These are phyloP conservation scores for Gyps fulvus DNA, from an alignment of 2,113 vertebrate genomes.

Conservation along the genomic window DNA sequence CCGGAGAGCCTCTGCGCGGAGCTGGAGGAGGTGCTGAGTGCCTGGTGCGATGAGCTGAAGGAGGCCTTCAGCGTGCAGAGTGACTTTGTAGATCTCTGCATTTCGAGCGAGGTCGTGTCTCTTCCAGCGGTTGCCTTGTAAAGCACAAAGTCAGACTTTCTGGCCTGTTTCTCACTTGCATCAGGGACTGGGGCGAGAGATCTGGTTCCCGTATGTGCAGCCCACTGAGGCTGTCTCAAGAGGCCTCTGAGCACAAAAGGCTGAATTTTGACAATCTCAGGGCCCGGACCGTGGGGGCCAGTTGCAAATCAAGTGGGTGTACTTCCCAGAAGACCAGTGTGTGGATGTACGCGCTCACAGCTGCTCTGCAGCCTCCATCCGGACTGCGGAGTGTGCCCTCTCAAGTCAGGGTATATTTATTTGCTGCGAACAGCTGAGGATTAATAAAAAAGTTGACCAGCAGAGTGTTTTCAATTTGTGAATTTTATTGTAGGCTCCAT, in stretches of 20 bases:
- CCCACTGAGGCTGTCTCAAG: not conserved
- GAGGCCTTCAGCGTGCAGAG: constrained; percentile 75
- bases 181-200: not conserved
- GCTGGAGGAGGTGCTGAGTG: constrained; percentile 56
- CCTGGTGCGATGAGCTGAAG: constrained; percentile 76
- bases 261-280: not conserved
- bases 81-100: constrained; percentile 76
- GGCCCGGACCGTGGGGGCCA: rapidly evolving
- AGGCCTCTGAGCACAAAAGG: not conserved
- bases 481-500: not conserved
- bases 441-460: not conserved
- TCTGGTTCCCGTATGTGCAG: rapidly evolving
- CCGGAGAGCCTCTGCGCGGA: constrained; percentile 76
- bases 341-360: rapidly evolving
- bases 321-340: rapidly evolving
- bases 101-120: constrained; percentile 77
- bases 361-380: not conserved
- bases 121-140: constrained; percentile 83
- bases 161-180: not conserved
- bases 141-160: not conserved
- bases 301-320: not conserved
- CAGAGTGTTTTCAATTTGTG: not conserved
- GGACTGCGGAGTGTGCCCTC: not conserved
- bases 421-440: not conserved
- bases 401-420: not conserved